Conservation (phyloP, 2,888 invertebrate species). For the Caenorhabditis imperialis region DNA sequence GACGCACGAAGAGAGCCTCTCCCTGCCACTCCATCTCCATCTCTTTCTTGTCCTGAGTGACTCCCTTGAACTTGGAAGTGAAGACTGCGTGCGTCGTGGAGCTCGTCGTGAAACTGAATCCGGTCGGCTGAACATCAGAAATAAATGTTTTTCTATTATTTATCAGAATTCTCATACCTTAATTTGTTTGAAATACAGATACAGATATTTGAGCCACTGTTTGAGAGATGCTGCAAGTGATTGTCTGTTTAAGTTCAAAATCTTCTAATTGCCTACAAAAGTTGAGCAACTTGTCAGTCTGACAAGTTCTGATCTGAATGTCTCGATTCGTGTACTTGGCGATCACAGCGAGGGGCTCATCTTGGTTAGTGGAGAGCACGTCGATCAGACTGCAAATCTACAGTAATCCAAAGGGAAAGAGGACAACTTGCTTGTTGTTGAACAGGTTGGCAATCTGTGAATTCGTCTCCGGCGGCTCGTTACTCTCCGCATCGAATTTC, state of each 20-base stretch:
- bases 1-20: conserved; percentile 8
- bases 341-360: conserved; percentile 8
- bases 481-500: background rate
- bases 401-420: background rate
- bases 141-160: background rate
- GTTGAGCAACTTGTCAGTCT: background rate
- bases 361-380: conserved; percentile 9
- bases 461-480: conserved; percentile 13
- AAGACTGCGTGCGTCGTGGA: background rate
- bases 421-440: conserved; percentile 2
- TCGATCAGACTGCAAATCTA: conserved; percentile 10
- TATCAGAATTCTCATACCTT: background rate
- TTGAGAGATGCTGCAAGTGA: background rate
- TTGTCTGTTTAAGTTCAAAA: background rate
- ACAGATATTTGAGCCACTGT: conserved; percentile 1
- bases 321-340: conserved; percentile 21
- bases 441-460: conserved; percentile 19
- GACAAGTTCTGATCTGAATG: conserved; percentile 14
- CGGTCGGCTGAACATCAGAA: conserved; percentile 1
- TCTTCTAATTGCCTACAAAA: conserved; percentile 16
- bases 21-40: conserved; percentile 6
- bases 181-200: conserved; percentile 13
- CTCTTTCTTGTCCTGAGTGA: conserved; percentile 1
- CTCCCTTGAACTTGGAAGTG: background rate
- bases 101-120: conserved; percentile 1